Conservation (phyloP, 2,888 invertebrate genomes). For the Gnatocerus cornutus region DNA sequence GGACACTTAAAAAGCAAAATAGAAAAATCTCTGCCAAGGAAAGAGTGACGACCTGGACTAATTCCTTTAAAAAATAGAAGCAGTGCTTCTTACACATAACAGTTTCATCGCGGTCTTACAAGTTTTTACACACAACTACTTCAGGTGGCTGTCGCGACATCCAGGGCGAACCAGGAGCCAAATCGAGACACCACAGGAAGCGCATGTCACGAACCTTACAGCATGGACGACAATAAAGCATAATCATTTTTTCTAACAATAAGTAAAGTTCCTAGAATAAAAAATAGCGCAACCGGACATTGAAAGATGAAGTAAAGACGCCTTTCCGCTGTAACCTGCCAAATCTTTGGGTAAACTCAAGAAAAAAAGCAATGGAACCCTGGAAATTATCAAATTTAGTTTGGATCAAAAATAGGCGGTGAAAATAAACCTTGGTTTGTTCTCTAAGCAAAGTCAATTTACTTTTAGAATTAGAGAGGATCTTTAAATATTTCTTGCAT, state of each 20-base stretch:
- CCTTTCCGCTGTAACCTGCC: slow-evolving; percentile 4
- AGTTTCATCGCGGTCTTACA: slow-evolving; percentile 12
- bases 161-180: slow-evolving; percentile 51
- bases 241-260: slow-evolving; percentile 1
- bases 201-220: slow-evolving; percentile 55
- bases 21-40: slow-evolving; percentile 38
- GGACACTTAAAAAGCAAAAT: slow-evolving; percentile 48
- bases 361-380: not conserved
- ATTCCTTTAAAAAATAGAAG: slow-evolving; percentile 43
- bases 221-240: slow-evolving; percentile 20
- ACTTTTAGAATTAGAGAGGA: slow-evolving; percentile 30
- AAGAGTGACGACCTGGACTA: slow-evolving; percentile 52
- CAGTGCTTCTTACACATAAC: slow-evolving; percentile 48
- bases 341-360: not conserved
- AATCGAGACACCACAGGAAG: slow-evolving; percentile 55
- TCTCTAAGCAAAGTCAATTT: slow-evolving; percentile 35
- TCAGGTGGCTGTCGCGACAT: slow-evolving; percentile 30
- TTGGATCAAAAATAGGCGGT: slow-evolving; percentile 13
- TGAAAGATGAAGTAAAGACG: slow-evolving; percentile 2
- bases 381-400: slow-evolving; percentile 19
- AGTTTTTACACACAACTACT: slow-evolving; percentile 44
- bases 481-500: slow-evolving; percentile 24
- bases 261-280: slow-evolving; percentile 16
- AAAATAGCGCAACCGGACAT: slow-evolving; percentile 7
- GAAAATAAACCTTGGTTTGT: slow-evolving; percentile 35